Evolutionary conservation across 2,113 vertebrate genomes (phyloP), one percentile per base, ranked within the genome.

Genomic region (Hoplias malabaricus): DNA sequence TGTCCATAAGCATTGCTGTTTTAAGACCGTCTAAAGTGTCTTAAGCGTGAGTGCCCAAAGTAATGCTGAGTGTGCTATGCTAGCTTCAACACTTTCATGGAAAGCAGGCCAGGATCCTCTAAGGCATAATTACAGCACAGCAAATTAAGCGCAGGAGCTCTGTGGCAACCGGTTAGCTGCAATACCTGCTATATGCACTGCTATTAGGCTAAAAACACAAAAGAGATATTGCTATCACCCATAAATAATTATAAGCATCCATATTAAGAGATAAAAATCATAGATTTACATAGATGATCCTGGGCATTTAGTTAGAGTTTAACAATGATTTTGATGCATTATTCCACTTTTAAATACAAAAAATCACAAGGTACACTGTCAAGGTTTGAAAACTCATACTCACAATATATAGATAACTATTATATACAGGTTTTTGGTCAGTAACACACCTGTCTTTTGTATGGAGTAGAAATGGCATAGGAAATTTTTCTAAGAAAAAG

Each of bases 311-410:
- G 42, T 31, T 57, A 7, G 4, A 25, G 48, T 59, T 33, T 23
- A 42, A n/a, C 62, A 36, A 56, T 40, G 73, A 43, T 40, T 74
- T 76, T 34, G 34, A 34, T 33, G 13, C 57, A 59, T 59, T 14
- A 19, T 33, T 34, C 31, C 29, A 46, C 36, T 67, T n/a, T 66
- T 68, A 76, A 84, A 85, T 79, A 86, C 38, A 87, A 84, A 79
- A n/a, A 82, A 81, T 69, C 43, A 75, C 73, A 81, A 61, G 74
- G 6, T 48, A 75, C 42, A 75, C 59, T 63, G 42, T 48, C 34
- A 43, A 38, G 23, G 40, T 31, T 72, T 43, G 53, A 53, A 69
- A 74, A 66, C 43, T 33, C 46, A 75, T 53, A 71, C 69, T 36
- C 36, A 29, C 67, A 48, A 40, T 48, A 70, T 27, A 57, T 5